These are phyloP conservation scores for Rhagologus leucostigma DNA, from an alignment of 2,113 vertebrate genomes.

Conservation along the genomic window DNA sequence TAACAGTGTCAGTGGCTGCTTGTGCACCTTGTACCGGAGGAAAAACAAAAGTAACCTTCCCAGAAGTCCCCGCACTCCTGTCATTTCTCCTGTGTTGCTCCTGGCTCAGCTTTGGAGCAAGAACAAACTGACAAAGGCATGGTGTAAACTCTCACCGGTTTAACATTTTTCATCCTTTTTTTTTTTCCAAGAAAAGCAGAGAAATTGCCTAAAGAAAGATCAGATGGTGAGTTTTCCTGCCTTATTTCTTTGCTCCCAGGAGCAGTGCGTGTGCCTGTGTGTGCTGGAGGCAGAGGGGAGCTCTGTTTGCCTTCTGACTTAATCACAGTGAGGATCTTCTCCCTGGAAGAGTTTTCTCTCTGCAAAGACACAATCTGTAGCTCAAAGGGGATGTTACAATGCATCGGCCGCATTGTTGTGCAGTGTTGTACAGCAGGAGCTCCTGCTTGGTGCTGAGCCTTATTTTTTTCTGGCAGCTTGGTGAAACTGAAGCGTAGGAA, in stretches of 20 bases:
- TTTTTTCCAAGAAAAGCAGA: neutral
- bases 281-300: neutral
- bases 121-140: neutral
- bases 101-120: neutral
- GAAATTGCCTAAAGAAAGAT: neutral
- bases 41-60: neutral
- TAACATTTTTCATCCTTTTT: neutral
- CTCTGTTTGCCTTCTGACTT: neutral
- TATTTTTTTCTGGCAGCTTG: neutral
- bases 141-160: neutral
- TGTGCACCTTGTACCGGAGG: neutral
- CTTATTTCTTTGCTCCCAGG: neutral
- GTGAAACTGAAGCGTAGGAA: neutral
- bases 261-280: fast-evolving
- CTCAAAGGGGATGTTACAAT: neutral
- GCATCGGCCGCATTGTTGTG: neutral
- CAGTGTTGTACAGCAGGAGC: neutral
- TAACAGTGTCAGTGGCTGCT: neutral
- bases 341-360: neutral
- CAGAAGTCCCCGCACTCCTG: neutral
- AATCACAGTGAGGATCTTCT: neutral
- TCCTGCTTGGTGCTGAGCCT: neutral
- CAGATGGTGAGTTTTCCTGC: neutral
- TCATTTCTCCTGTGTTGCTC: neutral
- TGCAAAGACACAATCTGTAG: neutral